phyloP scores from a whole-genome alignment of 1,140 invertebrate genomes.

The honey bee (Apis mellifera) region DNA sequence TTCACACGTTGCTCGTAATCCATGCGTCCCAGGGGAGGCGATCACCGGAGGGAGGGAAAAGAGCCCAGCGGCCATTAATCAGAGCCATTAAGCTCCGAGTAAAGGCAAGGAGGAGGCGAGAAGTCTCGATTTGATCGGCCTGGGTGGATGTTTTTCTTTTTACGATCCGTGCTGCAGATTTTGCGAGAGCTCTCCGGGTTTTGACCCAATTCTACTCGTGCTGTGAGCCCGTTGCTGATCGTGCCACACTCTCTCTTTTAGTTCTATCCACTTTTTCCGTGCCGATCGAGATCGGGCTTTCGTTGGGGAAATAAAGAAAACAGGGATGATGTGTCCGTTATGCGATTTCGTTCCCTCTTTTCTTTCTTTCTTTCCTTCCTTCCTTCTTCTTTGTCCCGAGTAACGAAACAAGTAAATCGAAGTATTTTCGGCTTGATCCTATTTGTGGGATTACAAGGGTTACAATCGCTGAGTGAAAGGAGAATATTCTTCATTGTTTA shows the following conservation, averaged over 20 bases:
- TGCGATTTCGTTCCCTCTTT: background rate
- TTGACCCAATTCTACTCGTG: slow-evolving; percentile 22
- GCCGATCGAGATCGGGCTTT: slow-evolving; percentile 24
- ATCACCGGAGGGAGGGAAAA: slow-evolving; percentile 14
- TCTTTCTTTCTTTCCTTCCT: too few species aligned
- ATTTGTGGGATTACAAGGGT: too few species aligned
- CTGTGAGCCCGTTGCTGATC: background rate
- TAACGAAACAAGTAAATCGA: background rate
- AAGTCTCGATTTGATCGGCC: slow-evolving; percentile 35
- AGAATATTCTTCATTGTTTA: too few species aligned
- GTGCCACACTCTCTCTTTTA: background rate
- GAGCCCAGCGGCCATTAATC: slow-evolving; percentile 43
- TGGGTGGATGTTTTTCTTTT: slow-evolving; percentile 10
- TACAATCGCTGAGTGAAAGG: too few species aligned
- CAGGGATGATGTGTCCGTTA: background rate
- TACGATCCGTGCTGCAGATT: slow-evolving; percentile 35
- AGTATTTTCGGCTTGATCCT: background rate
- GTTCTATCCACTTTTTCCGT: slow-evolving; percentile 34
- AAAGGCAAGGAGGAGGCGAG: slow-evolving; percentile 34
- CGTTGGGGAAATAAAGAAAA: slow-evolving; percentile 2
- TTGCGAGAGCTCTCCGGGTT: background rate
- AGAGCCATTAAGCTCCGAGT: slow-evolving; percentile 27
- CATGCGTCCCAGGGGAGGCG: background rate
- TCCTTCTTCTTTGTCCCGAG: too few species aligned
- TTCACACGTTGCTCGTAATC: slow-evolving; percentile 8